A percentile compares a stretch with the other conserved stretches of the same genome.
Evolutionary conservation across 2,797 vertebrate species (phyloP).

Genomic region (Schizopygopsis pylzovi): DNA sequence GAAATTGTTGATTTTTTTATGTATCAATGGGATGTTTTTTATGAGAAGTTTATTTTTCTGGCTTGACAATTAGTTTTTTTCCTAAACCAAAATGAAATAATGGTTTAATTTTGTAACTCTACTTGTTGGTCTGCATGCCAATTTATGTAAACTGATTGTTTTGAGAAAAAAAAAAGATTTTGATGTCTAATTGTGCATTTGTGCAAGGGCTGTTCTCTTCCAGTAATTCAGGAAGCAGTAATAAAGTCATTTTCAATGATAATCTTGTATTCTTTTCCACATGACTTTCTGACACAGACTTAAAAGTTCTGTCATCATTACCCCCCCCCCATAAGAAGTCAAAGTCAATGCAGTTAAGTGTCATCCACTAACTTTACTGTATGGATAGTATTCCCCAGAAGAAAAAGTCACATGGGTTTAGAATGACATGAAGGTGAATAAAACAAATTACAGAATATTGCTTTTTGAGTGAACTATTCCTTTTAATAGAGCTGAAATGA

Average conservation of each 20-base stretch:
- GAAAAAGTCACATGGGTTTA: not conserved
- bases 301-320: not conserved
- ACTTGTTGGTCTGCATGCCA: slow-evolving; percentile 77
- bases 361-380: not conserved
- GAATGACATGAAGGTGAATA: not conserved
- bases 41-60: slow-evolving; percentile 81
- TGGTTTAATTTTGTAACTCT: slow-evolving; percentile 80
- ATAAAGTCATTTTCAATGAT: slow-evolving; percentile 60
- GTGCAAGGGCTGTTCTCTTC: slow-evolving; percentile 83
- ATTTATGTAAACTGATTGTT: slow-evolving; percentile 71
- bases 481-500: not conserved
- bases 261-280: slow-evolving; percentile 51
- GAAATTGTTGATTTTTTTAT: slow-evolving; percentile 78
- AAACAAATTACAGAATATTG: not conserved
- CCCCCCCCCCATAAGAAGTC: not conserved
- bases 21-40: slow-evolving; percentile 82
- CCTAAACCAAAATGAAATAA: slow-evolving; percentile 67
- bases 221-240: slow-evolving; percentile 67
- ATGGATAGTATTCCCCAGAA: not conserved
- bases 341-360: not conserved
- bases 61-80: slow-evolving; percentile 72
- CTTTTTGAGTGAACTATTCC: not conserved
- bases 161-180: slow-evolving; percentile 48
- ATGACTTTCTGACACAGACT: not conserved
- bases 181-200: slow-evolving; percentile 70